Evolutionary conservation across 2,888 invertebrate species (phyloP), one percentile per base, ranked within the genome.

Genomic region (Maniola hyperantus): DNA sequence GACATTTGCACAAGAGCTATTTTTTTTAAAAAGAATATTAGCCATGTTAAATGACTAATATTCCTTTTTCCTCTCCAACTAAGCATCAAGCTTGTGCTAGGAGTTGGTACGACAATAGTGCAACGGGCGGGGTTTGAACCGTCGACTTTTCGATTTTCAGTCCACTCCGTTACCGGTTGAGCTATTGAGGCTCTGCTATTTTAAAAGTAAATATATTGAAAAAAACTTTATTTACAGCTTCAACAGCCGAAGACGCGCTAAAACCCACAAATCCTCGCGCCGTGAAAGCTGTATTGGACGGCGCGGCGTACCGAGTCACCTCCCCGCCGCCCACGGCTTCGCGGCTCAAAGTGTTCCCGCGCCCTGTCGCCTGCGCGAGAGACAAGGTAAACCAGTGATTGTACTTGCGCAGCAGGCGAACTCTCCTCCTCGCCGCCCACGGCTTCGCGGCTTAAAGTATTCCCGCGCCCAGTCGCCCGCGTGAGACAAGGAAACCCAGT

Each of bases 201-300:
- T n/a, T n/a, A n/a, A n/a, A n/a, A n/a, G n/a, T n/a, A n/a, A n/a
- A n/a, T n/a, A n/a, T n/a, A 39, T 39, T 39, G 39, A 39, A 10
- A 39, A 39, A 39, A 39, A 11, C 11, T 7, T 48, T 10, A 15
- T 26, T 11, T 42, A 0, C 73, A 88, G 87, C 83, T 0, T 74
- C 80, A 0, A 76, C 84, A 0, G 79, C 87, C 0, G 86, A 88
- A 65, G 95, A 96, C 61, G 93, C 95, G 0, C 83, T 96, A 33
- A 96, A 95, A 74, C 95, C 96, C 0, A 95, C 95, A 0, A 96
- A 95, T 91, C 96, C 95, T 44, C 93, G 93, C 0, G 95, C 96
- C 0, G 95, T 96, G 81, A 94, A 95, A 77, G 94, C 94, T 0
- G 91, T 94, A 20, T 81, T 96, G 68, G 95, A 94, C 62, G 84